Conservation (phyloP, 53 echinoderm and acorn worm genomes). For the Stichopus horrens region DNA sequence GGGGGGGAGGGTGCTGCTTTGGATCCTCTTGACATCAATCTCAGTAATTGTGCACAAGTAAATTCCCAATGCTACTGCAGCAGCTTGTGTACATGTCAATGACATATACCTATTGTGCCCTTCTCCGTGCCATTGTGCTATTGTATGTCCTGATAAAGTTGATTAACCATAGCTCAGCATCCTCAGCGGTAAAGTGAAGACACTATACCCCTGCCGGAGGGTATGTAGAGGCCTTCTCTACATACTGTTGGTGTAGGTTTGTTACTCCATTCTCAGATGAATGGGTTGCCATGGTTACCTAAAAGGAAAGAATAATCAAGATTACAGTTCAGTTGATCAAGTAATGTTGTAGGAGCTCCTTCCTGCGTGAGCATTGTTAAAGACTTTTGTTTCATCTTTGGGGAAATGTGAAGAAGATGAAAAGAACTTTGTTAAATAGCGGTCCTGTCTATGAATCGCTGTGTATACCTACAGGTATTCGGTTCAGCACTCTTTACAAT, state of each 20-base stretch:
- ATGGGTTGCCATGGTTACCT: conserved; percentile 18
- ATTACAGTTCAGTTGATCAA: conserved; percentile 12
- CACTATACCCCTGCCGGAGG: conserved; percentile 13
- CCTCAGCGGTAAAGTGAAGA: not conserved
- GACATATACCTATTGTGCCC: not conserved
- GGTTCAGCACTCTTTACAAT: too few species aligned
- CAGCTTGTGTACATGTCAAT: too few species aligned
- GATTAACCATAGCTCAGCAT: conserved; percentile 4
- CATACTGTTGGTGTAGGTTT: conserved; percentile 7
- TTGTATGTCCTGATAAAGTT: not conserved
- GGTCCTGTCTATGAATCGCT: not conserved
- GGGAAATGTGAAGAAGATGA: not conserved
- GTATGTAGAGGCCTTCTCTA: not conserved
- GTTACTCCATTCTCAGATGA: conserved; percentile 24
- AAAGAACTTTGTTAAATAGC: not conserved
- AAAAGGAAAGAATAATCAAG: conserved; percentile 37
- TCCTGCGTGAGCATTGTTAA: not conserved
- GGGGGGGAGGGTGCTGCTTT: too few species aligned
- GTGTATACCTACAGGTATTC: too few species aligned
- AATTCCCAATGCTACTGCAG: too few species aligned
- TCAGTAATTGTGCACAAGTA: too few species aligned
- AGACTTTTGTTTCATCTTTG: not conserved
- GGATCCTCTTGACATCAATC: too few species aligned
- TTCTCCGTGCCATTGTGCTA: not conserved
- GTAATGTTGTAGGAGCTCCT: conserved; percentile 7